These are phyloP conservation scores for Lysiphlebus fabarum DNA, from an alignment of 1,140 invertebrate genomes.

Conservation along the genomic window DNA sequence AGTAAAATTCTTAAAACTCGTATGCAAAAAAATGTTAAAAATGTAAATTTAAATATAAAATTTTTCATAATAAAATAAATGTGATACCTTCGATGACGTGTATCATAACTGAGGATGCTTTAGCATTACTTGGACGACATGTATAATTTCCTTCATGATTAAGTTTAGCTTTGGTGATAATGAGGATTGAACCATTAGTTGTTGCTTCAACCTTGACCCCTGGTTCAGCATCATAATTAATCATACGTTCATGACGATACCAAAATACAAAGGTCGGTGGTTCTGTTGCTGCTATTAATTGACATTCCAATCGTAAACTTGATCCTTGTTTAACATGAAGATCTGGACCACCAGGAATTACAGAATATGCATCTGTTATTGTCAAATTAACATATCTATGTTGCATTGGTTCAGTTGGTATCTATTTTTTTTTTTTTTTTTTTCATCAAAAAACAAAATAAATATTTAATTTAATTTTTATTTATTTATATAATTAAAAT, in stretches of 20 bases:
- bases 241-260: slow-evolving; percentile 72
- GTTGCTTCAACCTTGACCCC: slow-evolving; percentile 51
- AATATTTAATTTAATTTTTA: too few relatives aligned
- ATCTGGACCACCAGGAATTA: slow-evolving; percentile 73
- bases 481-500: too few relatives aligned
- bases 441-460: too few relatives aligned
- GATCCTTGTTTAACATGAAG: slow-evolving; percentile 73
- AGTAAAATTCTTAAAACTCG: too few relatives aligned
- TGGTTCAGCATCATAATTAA: slow-evolving; percentile 66
- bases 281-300: slow-evolving; percentile 68
- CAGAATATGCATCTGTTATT: slow-evolving; percentile 67
- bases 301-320: slow-evolving; percentile 68
- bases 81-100: slow-evolving; percentile 61
- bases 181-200: slow-evolving; percentile 56
- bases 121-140: slow-evolving; percentile 68
- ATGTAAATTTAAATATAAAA: not conserved
- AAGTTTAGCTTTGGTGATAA: slow-evolving; percentile 57
- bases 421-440: too few relatives aligned
- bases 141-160: slow-evolving; percentile 67
- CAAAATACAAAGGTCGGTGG: slow-evolving; percentile 75
- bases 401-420: slow-evolving; percentile 47
- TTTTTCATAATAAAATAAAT: not conserved
- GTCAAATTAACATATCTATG: slow-evolving; percentile 43
- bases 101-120: slow-evolving; percentile 65
- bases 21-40: too few relatives aligned